Evolutionary conservation across 1,140 invertebrate genomes (phyloP), one percentile per base, ranked within the genome.

Genomic region (Neodiprion pinetum): DNA sequence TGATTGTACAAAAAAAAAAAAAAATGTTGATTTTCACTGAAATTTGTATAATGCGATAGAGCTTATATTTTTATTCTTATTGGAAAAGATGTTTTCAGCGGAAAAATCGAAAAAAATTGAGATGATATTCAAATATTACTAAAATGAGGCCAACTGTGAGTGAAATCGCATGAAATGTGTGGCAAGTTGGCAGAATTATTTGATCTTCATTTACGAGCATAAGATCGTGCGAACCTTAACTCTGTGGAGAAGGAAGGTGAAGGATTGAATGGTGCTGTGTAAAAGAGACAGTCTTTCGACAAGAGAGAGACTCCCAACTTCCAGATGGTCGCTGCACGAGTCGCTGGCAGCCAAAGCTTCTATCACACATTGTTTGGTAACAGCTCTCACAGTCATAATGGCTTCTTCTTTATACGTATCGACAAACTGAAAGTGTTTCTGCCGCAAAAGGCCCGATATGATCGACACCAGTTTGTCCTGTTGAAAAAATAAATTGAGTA

Each of bases 401-500:
- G 96, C 94, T 89, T 99, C 97, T 81, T 96, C 93, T 88, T 95
- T 94, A 80, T 96, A 97, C 23, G 92, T 92, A 80, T 98, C 95
- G 68, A 98, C 91, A 87, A 98, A 98, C 79, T 94, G 92, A 84
- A 95, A 95, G 86, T 96, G 93, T 81, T 96, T 94, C 82, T 96
- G 92, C 53, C 96, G 89, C 23, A 98, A 87, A 83, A 98, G 92
- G 8, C 97, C 97, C 84, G 96, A 96, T 50, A 98, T 93, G 81
- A 98, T 95, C 70, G 95, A 94, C 74, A 95, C 91, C 75, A 98
- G 89, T 87, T 96, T 94, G 83, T 98, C 97, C 91, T 96, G 91
- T 76, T 78, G 65, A 76, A 28, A 68, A 74, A 72, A 77, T 40
- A 76, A 74, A 11, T 71, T n/a, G 17, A 50, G 40, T 40, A 75